These are phyloP conservation scores for Rhaphigaster nebulosa DNA, from an alignment of 2,888 invertebrate species.

Conservation along the genomic window DNA sequence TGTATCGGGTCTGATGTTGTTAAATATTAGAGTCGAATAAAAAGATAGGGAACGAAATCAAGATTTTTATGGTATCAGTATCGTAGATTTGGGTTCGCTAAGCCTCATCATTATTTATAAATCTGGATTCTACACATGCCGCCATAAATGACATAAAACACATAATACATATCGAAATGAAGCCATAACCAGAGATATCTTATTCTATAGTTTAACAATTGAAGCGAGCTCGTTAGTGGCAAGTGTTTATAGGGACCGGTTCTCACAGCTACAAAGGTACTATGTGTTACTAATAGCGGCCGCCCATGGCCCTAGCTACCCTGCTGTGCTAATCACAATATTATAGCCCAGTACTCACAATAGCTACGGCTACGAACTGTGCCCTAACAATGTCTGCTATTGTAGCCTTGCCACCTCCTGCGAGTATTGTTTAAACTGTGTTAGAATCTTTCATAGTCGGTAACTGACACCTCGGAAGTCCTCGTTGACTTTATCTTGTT, in stretches of 20 bases:
- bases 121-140: too few species aligned
- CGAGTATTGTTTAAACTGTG: slow-evolving; percentile 41
- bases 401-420: not conserved
- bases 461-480: slow-evolving; percentile 35
- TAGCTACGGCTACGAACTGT: not conserved
- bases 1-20: too few species aligned
- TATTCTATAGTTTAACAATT: not conserved
- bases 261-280: slow-evolving; percentile 40
- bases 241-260: slow-evolving; percentile 35
- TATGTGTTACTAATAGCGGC: slow-evolving; percentile 38
- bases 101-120: too few species aligned
- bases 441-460: not conserved
- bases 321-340: slow-evolving; percentile 41
- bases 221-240: not conserved
- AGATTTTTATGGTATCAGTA: too few species aligned
- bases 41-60: too few species aligned
- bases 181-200: not conserved
- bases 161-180: not conserved
- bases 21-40: too few species aligned
- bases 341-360: not conserved
- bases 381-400: not conserved
- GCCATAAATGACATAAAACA: not conserved
- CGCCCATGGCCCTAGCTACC: not conserved
- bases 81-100: too few species aligned
- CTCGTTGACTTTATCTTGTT: slow-evolving; percentile 1